Percentiles rank a stretch among this genome's conserved stretches.
Evolutionary conservation across 2,888 invertebrate genomes (phyloP).

Genomic region (Thecophora atra): DNA sequence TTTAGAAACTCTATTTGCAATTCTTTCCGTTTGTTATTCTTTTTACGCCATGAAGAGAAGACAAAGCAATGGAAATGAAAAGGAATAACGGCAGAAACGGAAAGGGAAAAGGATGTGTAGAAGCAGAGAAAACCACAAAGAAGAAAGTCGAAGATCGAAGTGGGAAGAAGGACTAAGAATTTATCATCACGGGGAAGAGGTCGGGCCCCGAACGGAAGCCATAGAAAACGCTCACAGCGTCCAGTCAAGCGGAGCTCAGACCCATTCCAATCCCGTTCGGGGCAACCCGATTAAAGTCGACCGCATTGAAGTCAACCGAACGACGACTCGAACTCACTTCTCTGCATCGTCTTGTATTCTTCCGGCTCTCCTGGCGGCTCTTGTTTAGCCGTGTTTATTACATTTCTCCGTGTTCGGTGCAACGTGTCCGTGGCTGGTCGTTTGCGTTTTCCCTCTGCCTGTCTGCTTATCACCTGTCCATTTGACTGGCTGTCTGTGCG

Average conservation of each 20-base stretch:
- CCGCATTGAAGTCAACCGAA: background rate
- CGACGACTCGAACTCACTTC: slow-evolving; percentile 9
- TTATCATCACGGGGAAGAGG: no score
- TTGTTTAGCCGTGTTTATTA: slow-evolving; percentile 18
- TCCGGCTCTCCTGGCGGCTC: slow-evolving; percentile 24
- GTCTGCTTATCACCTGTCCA: no score
- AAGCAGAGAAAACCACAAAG: no score
- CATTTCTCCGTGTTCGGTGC: slow-evolving; percentile 4
- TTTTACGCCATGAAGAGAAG: background rate
- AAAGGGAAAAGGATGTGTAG: no score
- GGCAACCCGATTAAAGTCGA: background rate
- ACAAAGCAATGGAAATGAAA: no score
- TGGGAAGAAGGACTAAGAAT: no score
- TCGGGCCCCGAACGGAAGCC: no score
- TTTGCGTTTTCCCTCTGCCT: background rate
- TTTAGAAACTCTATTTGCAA: slow-evolving; percentile 26
- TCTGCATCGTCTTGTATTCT: background rate
- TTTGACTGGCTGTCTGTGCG: no score
- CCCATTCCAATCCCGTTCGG: background rate
- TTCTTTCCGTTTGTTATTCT: background rate
- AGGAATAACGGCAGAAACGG: no score
- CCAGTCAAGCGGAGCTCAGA: background rate
- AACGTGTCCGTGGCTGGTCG: background rate
- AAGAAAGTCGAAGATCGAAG: no score
- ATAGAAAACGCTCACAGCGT: no score